A percentile compares a stretch with the other conserved stretches of the same genome.
phyloP scores from a whole-genome alignment of 64 coral and sea anemone genomes.

The Pocillopora verrucosa region DNA sequence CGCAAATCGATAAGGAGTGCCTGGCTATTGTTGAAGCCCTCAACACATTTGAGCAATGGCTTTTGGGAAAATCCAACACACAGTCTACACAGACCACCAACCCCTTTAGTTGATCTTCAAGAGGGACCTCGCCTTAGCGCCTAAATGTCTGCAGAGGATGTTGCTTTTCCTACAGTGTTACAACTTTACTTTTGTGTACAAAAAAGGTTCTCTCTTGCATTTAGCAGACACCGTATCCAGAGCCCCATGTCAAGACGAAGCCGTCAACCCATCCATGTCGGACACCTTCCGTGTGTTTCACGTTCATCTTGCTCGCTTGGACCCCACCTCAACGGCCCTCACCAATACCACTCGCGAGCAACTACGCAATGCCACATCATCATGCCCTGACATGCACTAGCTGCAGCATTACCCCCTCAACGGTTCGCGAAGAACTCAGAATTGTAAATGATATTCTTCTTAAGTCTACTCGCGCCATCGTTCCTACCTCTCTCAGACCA shows the following conservation, averaged over 20 bases:
- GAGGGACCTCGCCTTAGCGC: slow-evolving; percentile 10
- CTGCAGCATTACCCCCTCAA: neutral
- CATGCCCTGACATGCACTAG: slow-evolving; percentile 11
- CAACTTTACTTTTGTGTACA: slow-evolving; percentile 10
- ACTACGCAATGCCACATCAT: neutral
- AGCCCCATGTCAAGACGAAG: neutral
- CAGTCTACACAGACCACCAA: slow-evolving; percentile 17
- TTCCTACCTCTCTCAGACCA: no score
- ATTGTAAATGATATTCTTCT: no score
- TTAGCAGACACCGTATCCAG: slow-evolving; percentile 38
- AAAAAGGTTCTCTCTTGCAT: slow-evolving; percentile 13
- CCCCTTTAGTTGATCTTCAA: slow-evolving; percentile 20
- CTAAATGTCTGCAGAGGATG: neutral
- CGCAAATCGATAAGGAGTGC: no score
- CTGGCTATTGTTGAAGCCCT: no score
- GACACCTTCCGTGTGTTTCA: slow-evolving; percentile 38
- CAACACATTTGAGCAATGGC: no score
- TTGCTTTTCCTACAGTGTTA: slow-evolving; percentile 2
- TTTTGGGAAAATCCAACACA: slow-evolving; percentile 24
- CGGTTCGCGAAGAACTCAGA: no score
- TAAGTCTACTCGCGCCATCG: no score
- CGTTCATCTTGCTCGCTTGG: neutral
- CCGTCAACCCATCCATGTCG: neutral
- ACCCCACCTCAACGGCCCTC: neutral
- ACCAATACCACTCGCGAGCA: no score